These are phyloP conservation scores for Diachasmimorpha longicaudata DNA, from an alignment of 1,140 invertebrate species.

Conservation along the genomic window DNA sequence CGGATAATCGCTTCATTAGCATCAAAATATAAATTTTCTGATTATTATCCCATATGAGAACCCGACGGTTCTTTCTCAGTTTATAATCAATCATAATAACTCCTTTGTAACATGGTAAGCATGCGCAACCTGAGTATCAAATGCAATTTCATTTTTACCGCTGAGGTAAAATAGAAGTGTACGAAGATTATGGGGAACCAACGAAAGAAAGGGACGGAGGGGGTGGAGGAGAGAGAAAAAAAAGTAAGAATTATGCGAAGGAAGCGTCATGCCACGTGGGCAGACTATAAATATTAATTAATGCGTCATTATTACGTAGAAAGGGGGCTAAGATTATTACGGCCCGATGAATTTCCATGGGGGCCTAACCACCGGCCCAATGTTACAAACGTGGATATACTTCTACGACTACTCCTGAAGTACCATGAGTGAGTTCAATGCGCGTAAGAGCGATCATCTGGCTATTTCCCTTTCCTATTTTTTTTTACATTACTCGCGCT, in stretches of 20 bases:
- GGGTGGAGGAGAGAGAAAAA: not conserved
- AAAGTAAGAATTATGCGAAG: slow-evolving; percentile 35
- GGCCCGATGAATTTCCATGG: slow-evolving; percentile 33
- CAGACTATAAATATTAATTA: slow-evolving; percentile 48
- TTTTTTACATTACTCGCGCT: not conserved
- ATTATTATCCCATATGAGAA: not conserved
- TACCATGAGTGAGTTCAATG: slow-evolving; percentile 16
- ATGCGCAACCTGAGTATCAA: not conserved
- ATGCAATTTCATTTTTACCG: not conserved
- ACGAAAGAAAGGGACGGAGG: not conserved
- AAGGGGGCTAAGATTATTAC: slow-evolving; percentile 29
- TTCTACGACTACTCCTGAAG: not conserved
- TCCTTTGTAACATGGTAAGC: not conserved
- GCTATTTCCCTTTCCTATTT: not conserved
- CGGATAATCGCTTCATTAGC: not conserved
- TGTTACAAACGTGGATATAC: not conserved
- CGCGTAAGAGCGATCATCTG: not conserved
- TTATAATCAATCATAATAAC: not conserved
- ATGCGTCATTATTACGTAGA: slow-evolving; percentile 37
- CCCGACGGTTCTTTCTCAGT: not conserved
- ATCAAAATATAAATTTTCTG: not conserved
- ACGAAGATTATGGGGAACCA: not conserved
- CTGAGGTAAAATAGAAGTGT: not conserved
- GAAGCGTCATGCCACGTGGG: slow-evolving; percentile 41
- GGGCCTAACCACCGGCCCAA: slow-evolving; percentile 15